A percentile compares a stretch with the other conserved stretches of the same genome.
phyloP scores from a whole-genome alignment of 2,888 invertebrate species.

The Parapristionchus giblindavisi region DNA sequence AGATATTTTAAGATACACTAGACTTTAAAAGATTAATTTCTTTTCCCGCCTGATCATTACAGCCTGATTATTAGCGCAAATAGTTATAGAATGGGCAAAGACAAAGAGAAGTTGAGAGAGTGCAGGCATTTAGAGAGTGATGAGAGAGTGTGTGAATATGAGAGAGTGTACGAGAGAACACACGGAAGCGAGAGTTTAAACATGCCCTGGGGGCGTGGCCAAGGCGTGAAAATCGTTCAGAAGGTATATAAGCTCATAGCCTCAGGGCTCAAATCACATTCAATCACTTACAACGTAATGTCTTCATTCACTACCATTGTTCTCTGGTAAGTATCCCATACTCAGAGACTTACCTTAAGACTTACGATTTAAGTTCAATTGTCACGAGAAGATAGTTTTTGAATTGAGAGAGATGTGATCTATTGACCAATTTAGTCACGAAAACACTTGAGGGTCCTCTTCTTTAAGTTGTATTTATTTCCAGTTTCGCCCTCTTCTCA shows the following conservation, averaged over 20 bases:
- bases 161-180: too few species aligned
- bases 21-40: too few species aligned
- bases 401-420: too few species aligned
- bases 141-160: neutral
- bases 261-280: neutral
- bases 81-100: too few species aligned
- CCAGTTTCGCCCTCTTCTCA: constrained; percentile 26
- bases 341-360: too few species aligned
- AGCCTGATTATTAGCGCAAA: too few species aligned
- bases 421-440: neutral
- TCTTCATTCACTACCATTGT: constrained; percentile 19
- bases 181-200: too few species aligned
- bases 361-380: neutral
- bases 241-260: constrained; percentile 4
- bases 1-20: too few species aligned
- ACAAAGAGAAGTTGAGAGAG: neutral
- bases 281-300: constrained; percentile 11
- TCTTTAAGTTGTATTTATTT: neutral
- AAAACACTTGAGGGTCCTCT: neutral
- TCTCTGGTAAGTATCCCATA: constrained; percentile 33
- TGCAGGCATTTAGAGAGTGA: too few species aligned
- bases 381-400: neutral
- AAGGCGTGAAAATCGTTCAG: constrained; percentile 15
- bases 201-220: constrained; percentile 22
- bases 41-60: too few species aligned